Base-by-base conservation (phyloP, 2,113 vertebrate genomes). In the Chaetops frenatus region DNA sequence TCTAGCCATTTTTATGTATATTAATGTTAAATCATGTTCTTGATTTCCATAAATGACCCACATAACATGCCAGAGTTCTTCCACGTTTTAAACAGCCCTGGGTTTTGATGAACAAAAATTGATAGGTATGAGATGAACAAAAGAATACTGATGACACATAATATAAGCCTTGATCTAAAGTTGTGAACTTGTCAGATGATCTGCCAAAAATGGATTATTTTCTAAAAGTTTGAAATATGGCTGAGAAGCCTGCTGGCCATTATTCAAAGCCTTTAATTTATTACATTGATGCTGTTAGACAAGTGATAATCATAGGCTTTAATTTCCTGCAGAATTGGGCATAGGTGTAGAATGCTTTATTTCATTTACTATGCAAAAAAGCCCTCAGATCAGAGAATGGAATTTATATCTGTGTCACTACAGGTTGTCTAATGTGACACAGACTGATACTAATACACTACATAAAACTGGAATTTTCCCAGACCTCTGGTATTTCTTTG, bases 21-120 rank as follows among this genome's bases (percentile, higher is more conserved):
- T 97, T 92, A 93, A 94, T 96, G 92, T 62, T 42, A 95, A 97
- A 96, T 96, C 93, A 95, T 84, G 67, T 82, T 91, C 83, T 96
- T 96, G 88, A 96, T 97, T 98, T 97, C 94, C 71, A 61, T 97
- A 96, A 96, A 82, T 90, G 86, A 92, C 95, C 95, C 51, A 70
- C 33, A 76, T 57, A 79, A 77, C 74, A 86, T 86, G 87, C 92
- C 64, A 94, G 62, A 82, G 72, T 88, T 67, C 65, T 89, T 96
- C 77, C 33, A 64, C 3, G 10, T 81, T 89, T 95, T 95, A 91
- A 95, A 96, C 57, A 76, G 81, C 53, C 69, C 84, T 42, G 58
- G 50, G 54, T 90, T 84, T 87, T 96, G 92, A 96, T 97, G 92
- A 97, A 80, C 80, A 92, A 97, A 90, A 97, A 97, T 90, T 96